These are phyloP conservation scores for Lanistes nyassanus DNA, from an alignment of 1,140 invertebrate genomes.

Conservation along the genomic window DNA sequence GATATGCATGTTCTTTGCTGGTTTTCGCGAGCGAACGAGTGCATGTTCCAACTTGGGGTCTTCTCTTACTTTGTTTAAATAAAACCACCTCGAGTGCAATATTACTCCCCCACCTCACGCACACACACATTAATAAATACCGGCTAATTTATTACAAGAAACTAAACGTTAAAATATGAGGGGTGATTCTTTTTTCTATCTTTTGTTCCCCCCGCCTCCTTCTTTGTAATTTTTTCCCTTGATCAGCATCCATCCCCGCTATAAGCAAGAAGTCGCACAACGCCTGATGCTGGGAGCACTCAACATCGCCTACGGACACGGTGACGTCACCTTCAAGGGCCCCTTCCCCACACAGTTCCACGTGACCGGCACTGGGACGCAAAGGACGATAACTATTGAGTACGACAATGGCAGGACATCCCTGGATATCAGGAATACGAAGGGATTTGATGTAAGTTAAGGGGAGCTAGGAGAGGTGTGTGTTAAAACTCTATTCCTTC, in stretches of 20 bases:
- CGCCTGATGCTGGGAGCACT: constrained; percentile 35
- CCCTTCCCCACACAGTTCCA: constrained; percentile 13
- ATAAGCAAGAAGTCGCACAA: constrained; percentile 40
- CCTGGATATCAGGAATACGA: constrained; percentile 29
- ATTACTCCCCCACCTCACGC: too few species aligned
- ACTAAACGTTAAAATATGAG: not conserved
- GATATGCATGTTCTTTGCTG: too few species aligned
- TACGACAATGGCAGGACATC: constrained; percentile 18
- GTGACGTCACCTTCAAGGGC: constrained; percentile 26
- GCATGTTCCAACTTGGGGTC: too few species aligned
- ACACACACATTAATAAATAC: too few species aligned
- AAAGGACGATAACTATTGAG: constrained; percentile 14
- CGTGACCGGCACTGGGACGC: not conserved
- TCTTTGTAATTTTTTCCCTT: too few species aligned
- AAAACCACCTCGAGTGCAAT: too few species aligned
- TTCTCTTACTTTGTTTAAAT: too few species aligned
- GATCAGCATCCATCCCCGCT: constrained; percentile 40
- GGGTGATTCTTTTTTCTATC: not conserved
- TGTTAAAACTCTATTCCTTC: too few species aligned
- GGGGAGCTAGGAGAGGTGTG: too few species aligned
- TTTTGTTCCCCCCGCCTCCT: constrained; percentile 17
- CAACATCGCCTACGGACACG: constrained; percentile 25
- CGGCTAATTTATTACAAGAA: not conserved
- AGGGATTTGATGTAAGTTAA: constrained; percentile 44
- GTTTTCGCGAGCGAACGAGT: too few species aligned